Conservation (phyloP, 2,113 vertebrate genomes). For the Heloderma charlesbogerti region DNA sequence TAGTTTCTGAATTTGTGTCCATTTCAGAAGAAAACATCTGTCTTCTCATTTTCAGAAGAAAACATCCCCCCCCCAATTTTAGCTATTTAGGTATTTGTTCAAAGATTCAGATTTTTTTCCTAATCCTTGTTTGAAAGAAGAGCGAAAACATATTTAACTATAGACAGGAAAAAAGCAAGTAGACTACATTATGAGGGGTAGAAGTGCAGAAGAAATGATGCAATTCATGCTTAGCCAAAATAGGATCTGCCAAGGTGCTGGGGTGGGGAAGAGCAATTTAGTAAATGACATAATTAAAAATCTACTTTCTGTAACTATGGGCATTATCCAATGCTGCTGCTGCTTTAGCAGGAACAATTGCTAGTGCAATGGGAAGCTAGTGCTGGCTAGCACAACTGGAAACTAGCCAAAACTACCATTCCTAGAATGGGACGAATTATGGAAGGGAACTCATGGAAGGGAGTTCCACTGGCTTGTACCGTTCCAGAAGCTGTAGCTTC, state of each 20-base stretch:
- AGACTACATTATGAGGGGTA: conserved; percentile 53
- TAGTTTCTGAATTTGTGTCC: conserved; percentile 82
- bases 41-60: too few species aligned
- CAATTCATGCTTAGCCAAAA: conserved; percentile 49
- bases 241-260: conserved; percentile 24
- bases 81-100: conserved; percentile 57
- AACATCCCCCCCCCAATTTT: conserved; percentile 47
- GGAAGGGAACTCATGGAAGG: too few species aligned
- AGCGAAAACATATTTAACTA: conserved; percentile 51
- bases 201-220: conserved; percentile 52
- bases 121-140: conserved; percentile 58
- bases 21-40: conserved; percentile 79
- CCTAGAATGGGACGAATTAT: too few species aligned
- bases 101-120: conserved; percentile 61
- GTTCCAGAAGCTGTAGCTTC: too few species aligned
- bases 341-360: too few species aligned
- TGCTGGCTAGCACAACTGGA: too few species aligned
- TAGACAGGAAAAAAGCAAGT: conserved; percentile 50
- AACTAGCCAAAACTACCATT: too few species aligned
- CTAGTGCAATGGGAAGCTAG: too few species aligned
- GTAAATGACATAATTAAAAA: conserved; percentile 22
- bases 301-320: conserved; percentile 22
- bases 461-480: too few species aligned
- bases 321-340: too few species aligned
- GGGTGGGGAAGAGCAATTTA: conserved; percentile 29